These are phyloP conservation scores for Sebastolobus alascanus DNA, from an alignment of 2,797 vertebrate genomes.

Conservation along the genomic window DNA sequence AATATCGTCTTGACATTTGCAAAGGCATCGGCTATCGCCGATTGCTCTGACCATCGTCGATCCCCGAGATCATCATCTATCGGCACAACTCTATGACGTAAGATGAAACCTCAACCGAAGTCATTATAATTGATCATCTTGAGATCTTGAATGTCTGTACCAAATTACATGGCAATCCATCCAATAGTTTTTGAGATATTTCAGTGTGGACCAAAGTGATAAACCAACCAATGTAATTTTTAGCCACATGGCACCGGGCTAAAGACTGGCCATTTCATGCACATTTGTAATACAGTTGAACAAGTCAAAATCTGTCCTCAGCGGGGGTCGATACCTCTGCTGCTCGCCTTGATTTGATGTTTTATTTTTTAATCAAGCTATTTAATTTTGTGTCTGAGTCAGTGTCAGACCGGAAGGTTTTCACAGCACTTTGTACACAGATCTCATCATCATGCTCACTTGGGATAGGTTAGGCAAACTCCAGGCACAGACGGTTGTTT, in stretches of 20 bases:
- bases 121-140: background rate
- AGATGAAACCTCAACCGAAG: background rate
- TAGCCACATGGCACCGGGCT: background rate
- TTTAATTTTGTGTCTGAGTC: too few relatives aligned
- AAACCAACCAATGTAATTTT: background rate
- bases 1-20: too few relatives aligned
- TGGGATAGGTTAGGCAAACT: constrained; percentile 55
- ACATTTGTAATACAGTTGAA: constrained; percentile 10
- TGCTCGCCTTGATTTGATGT: constrained; percentile 40
- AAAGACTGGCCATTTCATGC: background rate
- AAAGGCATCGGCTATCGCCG: too few relatives aligned
- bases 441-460: constrained; percentile 70
- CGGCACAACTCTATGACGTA: too few relatives aligned
- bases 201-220: too few relatives aligned
- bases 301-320: constrained; percentile 1
- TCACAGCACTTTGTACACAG: constrained; percentile 44
- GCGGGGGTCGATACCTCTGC: background rate
- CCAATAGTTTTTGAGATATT: background rate
- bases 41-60: too few relatives aligned
- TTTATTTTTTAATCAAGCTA: constrained; percentile 48
- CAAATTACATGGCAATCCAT: background rate
- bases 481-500: constrained; percentile 56
- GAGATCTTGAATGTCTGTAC: background rate
- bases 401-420: constrained; percentile 41
- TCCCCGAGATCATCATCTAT: too few relatives aligned